Base-by-base conservation (phyloP, 2,797 vertebrate species). In the Leptoclinus maculatus region DNA sequence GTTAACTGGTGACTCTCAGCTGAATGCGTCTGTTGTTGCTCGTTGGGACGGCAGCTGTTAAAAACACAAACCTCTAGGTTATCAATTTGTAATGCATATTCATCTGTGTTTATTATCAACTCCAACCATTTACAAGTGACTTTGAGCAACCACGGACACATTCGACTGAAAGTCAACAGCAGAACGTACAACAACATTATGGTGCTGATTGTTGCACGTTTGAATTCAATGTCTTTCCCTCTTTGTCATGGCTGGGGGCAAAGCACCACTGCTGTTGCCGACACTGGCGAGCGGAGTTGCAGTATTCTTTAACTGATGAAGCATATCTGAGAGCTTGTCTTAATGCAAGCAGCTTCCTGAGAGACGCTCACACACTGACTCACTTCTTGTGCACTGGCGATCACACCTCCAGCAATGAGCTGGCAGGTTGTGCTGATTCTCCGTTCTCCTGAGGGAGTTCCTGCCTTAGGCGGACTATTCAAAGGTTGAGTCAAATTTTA, bases 401-500 rank as follows among this genome's bases (percentile, higher is more conserved):
- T 78, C 69, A 73, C 82, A 80, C 81, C 79, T 79, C 49, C 39
- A 74, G 71, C 79, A 81, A 34, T 51, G 54, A 70, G 73, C 79
- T 88, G 89, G 88, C 84, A 83, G 83, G 75, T 79, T 87, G 83
- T 76, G 72, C 82, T 72, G 78, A 79, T 78, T 79, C 51, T 51
- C 76, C 27, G 10, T 64, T 72, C 56, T 86, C 87, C 74, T 72
- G 54, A 71, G 78, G 66, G 84, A 88, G 56, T 27, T 38, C 43
- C 34, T 76, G 83, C 84, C 83, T 83, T 34, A 65, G 84, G 78
- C 89, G 78, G 63, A 76, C 27, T 68, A 79, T 76, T 77, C 85
- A 71, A 87, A 84, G 76, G 53, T 67, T 74, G 66, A 81, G 72
- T 82, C 41, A 70, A 64, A 78, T 71, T 84, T 76, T 57, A 67